Base-by-base conservation (phyloP, 2,888 invertebrate genomes). In the Eristalinus aeneus region DNA sequence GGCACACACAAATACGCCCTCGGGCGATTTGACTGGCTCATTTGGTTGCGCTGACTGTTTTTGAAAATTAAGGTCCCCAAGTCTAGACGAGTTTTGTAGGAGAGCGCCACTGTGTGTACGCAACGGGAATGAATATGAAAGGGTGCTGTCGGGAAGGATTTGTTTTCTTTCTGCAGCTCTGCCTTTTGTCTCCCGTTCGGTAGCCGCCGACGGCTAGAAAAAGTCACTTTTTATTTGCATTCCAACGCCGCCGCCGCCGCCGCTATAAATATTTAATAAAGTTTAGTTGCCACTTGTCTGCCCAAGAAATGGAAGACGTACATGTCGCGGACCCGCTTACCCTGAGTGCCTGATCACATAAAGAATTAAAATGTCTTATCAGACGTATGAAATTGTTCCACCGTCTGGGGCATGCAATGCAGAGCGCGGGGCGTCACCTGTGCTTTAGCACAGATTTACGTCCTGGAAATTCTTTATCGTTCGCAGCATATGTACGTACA, bases 11-110 rank as follows among this genome's bases (percentile, higher is more conserved):
- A 61, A 61, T 77, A 74, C 77, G 77, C 82, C 86, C 63, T 67
- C 73, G 53, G 73, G 77, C 65, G 46, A 61, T 74, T 77, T 65
- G 81, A 74, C 69, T 83, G 77, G 68, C 68, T 73, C 46, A 67
- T 78, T 69, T 68, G 53, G 36, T 65, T 74, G 78, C 54, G 58
- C 68, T 77, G 82, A 71, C 72, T 77, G 67, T 73, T 77, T 27
- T 80, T 64, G 58, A 67, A 54, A 86, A 86, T 77, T 86, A 86
- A 86, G 85, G 85, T 81, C 81, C 68, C 73, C 63, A 86, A 86
- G 85, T 86, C 85, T 86, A 86, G 85, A 86, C 85, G 56, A 80
- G 61, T 75, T 78, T 75, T 79, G 54, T 75, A 61, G 61, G 69
- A 79, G 79, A 79, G 10, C 54, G 39, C 71, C 63, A 22, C 73